Base-by-base conservation (phyloP, 2,113 vertebrate genomes). In the Hippocampus abdominalis region DNA sequence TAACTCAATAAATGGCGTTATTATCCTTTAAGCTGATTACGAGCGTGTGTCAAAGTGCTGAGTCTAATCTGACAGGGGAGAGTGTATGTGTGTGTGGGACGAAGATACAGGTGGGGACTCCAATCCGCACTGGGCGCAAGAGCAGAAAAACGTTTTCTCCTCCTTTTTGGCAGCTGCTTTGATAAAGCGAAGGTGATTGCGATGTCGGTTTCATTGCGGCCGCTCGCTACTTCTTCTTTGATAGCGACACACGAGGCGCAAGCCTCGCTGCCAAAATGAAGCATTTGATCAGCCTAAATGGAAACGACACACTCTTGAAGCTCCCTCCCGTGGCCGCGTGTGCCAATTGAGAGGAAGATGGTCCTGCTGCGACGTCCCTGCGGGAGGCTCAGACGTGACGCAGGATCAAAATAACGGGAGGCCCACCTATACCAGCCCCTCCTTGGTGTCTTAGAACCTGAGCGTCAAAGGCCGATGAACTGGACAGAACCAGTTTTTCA, bases 1-100 rank as follows among this genome's bases (percentile, higher is more conserved):
- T 71, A 74, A 76, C 78, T 83, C 81, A 75, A 77, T 81, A 78
- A 82, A 36, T 74, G 69, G 46, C 13, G 64, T 72, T 64, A 77
- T 85, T 81, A 81, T 81, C 80, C 76, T 77, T 80, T 84, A 80
- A 82, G 78, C 76, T 84, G 82, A 89, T 84, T 84, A 85, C 69
- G 18, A 65, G 68, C n/a, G 44, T 57, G 64, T 71, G 36, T 76
- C 70, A 87, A 71, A 84, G 73, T 72, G 51, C 51, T 12, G 27
- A 70, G 68, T 59, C 80, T 74, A 59, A 86, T 77, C 77, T 69
- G 79, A 81, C 83, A 76, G 66, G 66, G 78, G 56, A 73, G 61
- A 65, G 32, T 72, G 72, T 42, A 59, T 73, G 70, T 72, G 71
- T 70, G 75, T 77, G 71, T 74, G 70, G 32, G 32, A 77, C 66